A percentile compares a stretch with the other conserved stretches of the same genome.
Conservation (phyloP, 1,140 invertebrate species). For the Drosophila lacteicornis region DNA sequence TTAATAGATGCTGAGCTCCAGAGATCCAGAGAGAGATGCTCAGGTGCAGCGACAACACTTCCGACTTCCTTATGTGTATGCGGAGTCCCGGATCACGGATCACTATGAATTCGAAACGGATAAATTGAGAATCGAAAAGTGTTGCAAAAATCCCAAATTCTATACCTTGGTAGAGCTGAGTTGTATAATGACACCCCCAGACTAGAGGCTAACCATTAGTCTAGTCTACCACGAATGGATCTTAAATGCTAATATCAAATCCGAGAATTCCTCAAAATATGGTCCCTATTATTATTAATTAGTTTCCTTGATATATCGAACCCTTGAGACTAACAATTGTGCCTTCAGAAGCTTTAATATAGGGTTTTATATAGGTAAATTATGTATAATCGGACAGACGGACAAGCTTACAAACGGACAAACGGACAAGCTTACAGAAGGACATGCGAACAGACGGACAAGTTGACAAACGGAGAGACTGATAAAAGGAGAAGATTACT, state of each 20-base stretch:
- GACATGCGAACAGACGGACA: background rate
- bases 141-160: background rate
- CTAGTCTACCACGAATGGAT: background rate
- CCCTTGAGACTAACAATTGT: background rate
- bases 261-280: background rate
- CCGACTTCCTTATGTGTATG: conserved; percentile 17
- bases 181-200: background rate
- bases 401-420: background rate
- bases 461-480: background rate
- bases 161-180: background rate
- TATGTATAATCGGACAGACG: background rate
- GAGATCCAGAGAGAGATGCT: background rate
- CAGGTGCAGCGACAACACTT: conserved; percentile 1
- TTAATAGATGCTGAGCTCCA: conserved; percentile 21
- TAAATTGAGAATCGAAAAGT: no score
- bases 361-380: no score
- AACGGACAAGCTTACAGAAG: background rate
- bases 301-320: background rate
- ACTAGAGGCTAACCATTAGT: background rate
- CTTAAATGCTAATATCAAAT: background rate
- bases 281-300: background rate
- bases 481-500: background rate
- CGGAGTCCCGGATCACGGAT: conserved; percentile 7
- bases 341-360: background rate
- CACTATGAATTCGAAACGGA: background rate